Evolutionary conservation across 2,888 invertebrate genomes (phyloP), one percentile per base, ranked within the genome.

Genomic region (Mythimna ferrago): DNA sequence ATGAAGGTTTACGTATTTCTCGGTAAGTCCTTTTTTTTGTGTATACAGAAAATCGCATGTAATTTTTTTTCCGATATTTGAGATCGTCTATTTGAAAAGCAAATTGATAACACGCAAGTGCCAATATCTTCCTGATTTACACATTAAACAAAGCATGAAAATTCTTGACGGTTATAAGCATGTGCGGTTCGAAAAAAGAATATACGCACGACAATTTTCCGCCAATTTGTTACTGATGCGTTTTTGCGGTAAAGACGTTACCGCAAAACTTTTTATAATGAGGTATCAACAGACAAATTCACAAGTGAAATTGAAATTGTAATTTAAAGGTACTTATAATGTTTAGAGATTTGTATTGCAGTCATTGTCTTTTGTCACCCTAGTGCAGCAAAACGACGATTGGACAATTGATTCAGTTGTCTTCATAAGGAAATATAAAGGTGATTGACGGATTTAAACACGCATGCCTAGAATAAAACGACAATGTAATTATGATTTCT

Each of bases 1-100:
- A 93, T 93, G 93, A 94, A 93, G 91, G 88, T 93, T 86, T 88
- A 93, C 84, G 73, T 95, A 75, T 85, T 95, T 87, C 87, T 96
- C 66, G 95, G 96, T 96, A 82, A 95, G 95, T 95, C 67, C 16
- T 6, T 73, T 65, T 65, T 76, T 73, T 51, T 0, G 19, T 11
- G 6, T 21, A 54, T 2, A 56, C 14, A 35, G 35, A 63, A 80
- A 66, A 64, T 41, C 11, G 51, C 48, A 21, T 73, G 56, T 41
- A 2, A 48, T 32, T 64, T 78, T 74, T 48, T 61, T 80, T 51
- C 44, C n/a, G 44, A 48, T 66, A 66, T 58, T 69, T 76, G 41
- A 66, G 61, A 76, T 71, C 35, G 35, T 53, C 54, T 60, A 72
- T 70, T 63, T 64, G 44, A 71, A 73, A 64, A 78, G 62, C 26